Evolutionary conservation across 1,140 invertebrate genomes (phyloP).

Genomic region (Semibalanus balanoides): DNA sequence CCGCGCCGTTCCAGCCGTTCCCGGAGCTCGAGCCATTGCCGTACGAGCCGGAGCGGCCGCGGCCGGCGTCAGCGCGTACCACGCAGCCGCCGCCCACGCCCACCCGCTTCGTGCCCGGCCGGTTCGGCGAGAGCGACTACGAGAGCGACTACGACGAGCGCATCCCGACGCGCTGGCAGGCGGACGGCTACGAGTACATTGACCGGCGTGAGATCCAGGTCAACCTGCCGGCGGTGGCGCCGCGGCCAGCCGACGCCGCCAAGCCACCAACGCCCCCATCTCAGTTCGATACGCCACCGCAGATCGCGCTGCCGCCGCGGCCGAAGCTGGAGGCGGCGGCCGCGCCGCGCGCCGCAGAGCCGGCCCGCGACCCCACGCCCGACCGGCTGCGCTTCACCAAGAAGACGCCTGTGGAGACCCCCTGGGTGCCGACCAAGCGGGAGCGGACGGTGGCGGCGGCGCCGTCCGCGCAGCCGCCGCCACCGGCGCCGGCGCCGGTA

Average conservation of each 20-base stretch:
- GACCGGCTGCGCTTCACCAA: background rate
- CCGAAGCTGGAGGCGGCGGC: constrained; percentile 43
- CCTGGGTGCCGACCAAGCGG: background rate
- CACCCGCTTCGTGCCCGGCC: constrained; percentile 49
- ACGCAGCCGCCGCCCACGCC: constrained; percentile 38
- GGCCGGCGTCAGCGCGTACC: constrained; percentile 23
- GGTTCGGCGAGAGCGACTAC: constrained; percentile 54
- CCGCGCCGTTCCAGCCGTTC: constrained; percentile 11
- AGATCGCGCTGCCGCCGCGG: constrained; percentile 31
- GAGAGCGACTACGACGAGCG: constrained; percentile 53
- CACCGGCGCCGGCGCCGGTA: no score
- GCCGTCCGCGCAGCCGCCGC: no score
- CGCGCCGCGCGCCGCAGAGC: constrained; percentile 26
- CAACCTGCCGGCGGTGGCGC: constrained; percentile 42
- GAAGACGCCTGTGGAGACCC: background rate
- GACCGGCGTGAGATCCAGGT: background rate
- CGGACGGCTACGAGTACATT: constrained; percentile 6
- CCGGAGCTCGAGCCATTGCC: constrained; percentile 33
- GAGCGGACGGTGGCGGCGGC: background rate
- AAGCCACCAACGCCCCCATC: constrained; percentile 37
- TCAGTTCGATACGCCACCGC: constrained; percentile 38
- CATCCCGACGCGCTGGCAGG: constrained; percentile 41
- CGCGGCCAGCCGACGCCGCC: constrained; percentile 41
- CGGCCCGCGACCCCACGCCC: background rate
- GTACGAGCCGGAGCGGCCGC: constrained; percentile 29